These are phyloP conservation scores for Ochotona curzoniae DNA, from an alignment of 2,113 vertebrate genomes.

Conservation along the genomic window DNA sequence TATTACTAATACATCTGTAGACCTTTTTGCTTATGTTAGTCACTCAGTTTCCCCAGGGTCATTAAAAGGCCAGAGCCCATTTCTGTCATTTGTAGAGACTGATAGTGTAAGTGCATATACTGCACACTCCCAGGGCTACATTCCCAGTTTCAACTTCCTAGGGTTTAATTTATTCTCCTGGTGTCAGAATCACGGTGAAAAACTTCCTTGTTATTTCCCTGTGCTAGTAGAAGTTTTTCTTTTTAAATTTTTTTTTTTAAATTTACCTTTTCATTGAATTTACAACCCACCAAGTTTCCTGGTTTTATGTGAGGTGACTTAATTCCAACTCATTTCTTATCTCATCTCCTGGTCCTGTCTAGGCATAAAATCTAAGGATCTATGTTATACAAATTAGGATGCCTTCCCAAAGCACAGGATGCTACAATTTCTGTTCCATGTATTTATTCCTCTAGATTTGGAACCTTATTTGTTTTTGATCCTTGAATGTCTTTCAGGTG, in stretches of 20 bases:
- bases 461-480: neutral
- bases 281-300: neutral
- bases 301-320: slow-evolving; percentile 13
- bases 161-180: neutral
- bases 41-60: neutral
- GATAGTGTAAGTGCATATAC: neutral
- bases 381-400: neutral
- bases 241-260: neutral
- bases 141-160: neutral
- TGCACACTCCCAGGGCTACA: neutral
- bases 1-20: neutral
- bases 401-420: neutral
- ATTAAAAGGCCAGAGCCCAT: neutral
- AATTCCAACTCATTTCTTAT: slow-evolving; percentile 33
- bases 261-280: slow-evolving; percentile 24
- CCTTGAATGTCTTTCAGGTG: slow-evolving; percentile 36
- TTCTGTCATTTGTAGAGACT: slow-evolving; percentile 50
- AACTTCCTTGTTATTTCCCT: neutral
- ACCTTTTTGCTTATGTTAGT: neutral
- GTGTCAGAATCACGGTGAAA: neutral
- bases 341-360: neutral
- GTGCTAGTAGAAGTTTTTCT: neutral
- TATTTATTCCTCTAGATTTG: neutral
- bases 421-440: neutral
- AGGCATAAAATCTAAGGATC: slow-evolving; percentile 15